Evolutionary conservation across 2,888 invertebrate species (phyloP).

Genomic region (Yponomeuta evonymella): DNA sequence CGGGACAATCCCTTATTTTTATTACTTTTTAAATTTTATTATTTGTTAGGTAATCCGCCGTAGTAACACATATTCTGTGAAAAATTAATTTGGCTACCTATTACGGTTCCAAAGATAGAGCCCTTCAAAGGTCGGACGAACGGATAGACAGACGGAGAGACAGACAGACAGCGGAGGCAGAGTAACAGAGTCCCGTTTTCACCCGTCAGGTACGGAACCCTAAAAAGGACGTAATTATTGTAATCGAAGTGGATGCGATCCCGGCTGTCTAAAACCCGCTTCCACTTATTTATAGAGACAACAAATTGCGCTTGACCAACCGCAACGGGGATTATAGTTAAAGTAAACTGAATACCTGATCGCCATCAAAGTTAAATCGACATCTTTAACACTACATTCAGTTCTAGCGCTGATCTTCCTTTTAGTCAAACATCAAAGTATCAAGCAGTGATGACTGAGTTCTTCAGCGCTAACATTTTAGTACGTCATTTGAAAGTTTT

Average conservation of each 20-base stretch:
- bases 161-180: too few species aligned
- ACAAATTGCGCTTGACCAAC: neutral
- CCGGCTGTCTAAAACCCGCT: neutral
- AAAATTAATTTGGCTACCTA: too few species aligned
- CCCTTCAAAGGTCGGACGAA: too few species aligned
- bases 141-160: too few species aligned
- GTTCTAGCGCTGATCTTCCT: neutral
- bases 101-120: too few species aligned
- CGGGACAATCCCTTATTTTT: too few species aligned
- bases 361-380: neutral
- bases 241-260: neutral
- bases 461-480: neutral
- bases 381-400: neutral
- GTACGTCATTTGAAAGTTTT: neutral
- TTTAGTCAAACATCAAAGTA: neutral
- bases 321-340: neutral
- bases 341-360: neutral
- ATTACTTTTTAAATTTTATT: too few species aligned
- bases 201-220: too few species aligned
- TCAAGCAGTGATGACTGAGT: neutral
- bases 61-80: too few species aligned
- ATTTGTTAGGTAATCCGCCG: too few species aligned
- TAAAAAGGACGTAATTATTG: neutral
- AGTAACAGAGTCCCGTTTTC: too few species aligned
- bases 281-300: neutral